Base-by-base conservation (phyloP, 1,140 invertebrate genomes). In the Zaprionus africanus region DNA sequence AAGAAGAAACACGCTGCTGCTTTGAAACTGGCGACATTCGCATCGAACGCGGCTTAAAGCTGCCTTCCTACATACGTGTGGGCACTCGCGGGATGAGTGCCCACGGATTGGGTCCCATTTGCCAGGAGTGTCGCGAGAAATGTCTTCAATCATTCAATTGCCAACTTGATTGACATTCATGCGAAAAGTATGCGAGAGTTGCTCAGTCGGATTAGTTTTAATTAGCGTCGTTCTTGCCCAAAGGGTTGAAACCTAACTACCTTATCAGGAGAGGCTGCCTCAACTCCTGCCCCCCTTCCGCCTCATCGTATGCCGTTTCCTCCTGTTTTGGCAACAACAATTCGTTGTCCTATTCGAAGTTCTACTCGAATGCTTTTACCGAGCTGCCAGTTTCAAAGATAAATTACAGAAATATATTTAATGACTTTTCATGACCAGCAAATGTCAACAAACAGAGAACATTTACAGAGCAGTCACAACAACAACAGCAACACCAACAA, bases 121-220 rank as follows among this genome's bases (percentile, higher is more conserved):
- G 28, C 41, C 41, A 43, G 64, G 63, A 49, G 57, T 74, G n/a
- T 46, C n/a, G n/a, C n/a, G 6, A 17, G 41, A n/a, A 46, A 76
- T 73, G 85, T 91, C 82, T 91, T 91, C 90, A 91, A 91, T 91
- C 90, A 91, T 91, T 91, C 81, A 87, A 91, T 91, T 82, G 78
- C 59, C 65, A 53, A 59, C 63, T 74, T 79, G 82, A 79, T 90
- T 91, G 90, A 91, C 90, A 91, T 80, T 91, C 88, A 91, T 91
- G 82, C 67, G 90, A 87, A 87, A 83, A 88, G 80, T 65, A 43
- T 77, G 78, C 73, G 84, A 70, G 78, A 77, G 49, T 76, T 69
- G 79, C 67, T 67, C 53, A 31, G 54, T 9, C 46, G 60, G 82
- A 82, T 90, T 91, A 90, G 82, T 86, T 90, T 90, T 90, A 90